phyloP scores from a whole-genome alignment of 2,797 vertebrate species.

The Scleropages formosus region DNA sequence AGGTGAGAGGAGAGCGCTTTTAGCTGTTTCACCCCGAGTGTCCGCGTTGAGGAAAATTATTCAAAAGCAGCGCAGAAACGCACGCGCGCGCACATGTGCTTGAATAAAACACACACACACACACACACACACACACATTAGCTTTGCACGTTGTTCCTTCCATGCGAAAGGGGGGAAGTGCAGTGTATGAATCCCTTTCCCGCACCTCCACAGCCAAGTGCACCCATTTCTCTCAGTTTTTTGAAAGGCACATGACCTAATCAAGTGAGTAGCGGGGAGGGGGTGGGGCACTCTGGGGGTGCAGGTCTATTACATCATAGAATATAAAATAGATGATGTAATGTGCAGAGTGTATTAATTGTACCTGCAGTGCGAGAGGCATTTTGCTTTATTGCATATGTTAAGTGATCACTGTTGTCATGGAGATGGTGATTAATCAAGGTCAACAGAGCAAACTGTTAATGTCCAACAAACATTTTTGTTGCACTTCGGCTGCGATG shows the following conservation, averaged over 20 bases:
- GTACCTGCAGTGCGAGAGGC: background rate
- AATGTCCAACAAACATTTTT: too few species aligned
- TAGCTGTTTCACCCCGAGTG: too few species aligned
- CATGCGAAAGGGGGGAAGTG: too few species aligned
- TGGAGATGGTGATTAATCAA: conserved; percentile 12
- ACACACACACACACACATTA: too few species aligned
- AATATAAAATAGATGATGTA: conserved; percentile 19
- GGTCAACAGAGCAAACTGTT: background rate
- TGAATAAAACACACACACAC: too few species aligned
- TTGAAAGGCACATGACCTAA: conserved; percentile 64
- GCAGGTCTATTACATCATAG: conserved; percentile 12
- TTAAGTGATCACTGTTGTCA: background rate
- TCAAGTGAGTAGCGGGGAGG: conserved; percentile 58
- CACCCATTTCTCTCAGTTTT: background rate
- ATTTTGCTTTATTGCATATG: background rate
- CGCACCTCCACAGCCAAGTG: background rate
- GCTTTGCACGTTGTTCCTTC: background rate
- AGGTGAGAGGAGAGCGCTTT: conserved; percentile 39
- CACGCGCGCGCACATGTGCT: background rate
- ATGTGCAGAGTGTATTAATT: conserved; percentile 3
- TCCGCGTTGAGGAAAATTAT: too few species aligned
- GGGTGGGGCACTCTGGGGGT: conserved; percentile 2
- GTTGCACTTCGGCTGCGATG: too few species aligned
- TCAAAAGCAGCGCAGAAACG: background rate
- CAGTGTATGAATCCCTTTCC: conserved; percentile 31